Evolutionary conservation across 2,888 invertebrate genomes (phyloP).

Genomic region (Conops quadrifasciatus): DNA sequence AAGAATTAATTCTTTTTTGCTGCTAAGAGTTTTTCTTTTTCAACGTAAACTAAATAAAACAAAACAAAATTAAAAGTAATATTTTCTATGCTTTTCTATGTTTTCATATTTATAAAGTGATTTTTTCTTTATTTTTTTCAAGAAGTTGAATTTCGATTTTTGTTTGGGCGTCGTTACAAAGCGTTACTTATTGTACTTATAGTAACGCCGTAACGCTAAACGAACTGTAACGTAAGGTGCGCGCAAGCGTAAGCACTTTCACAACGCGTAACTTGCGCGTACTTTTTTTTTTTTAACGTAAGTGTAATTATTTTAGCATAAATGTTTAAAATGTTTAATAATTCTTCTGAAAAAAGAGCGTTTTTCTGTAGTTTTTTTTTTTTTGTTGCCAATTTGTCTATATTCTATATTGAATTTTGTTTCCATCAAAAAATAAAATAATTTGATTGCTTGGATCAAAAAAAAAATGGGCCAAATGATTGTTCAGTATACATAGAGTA

Average conservation of each 20-base stretch:
- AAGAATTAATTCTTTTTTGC: conserved; percentile 38
- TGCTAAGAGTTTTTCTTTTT: conserved; percentile 37
- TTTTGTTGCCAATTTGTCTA: conserved; percentile 41
- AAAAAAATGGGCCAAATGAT: conserved; percentile 33
- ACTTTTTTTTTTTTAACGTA: conserved; percentile 31
- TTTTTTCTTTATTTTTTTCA: conserved; percentile 53
- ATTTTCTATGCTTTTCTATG: conserved; percentile 43
- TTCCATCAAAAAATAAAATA: conserved; percentile 8
- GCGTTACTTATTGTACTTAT: conserved; percentile 53
- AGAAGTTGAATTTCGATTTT: conserved; percentile 68
- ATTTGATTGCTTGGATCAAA: conserved; percentile 30
- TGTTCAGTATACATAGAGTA: conserved; percentile 33
- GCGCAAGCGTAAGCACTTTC: conserved; percentile 8
- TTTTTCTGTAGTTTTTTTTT: conserved; percentile 36
- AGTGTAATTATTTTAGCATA: conserved; percentile 34
- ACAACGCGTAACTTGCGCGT: conserved; percentile 6
- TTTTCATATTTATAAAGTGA: conserved; percentile 40
- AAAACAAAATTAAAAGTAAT: conserved; percentile 44
- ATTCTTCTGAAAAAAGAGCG: conserved; percentile 46
- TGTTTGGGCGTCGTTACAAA: conserved; percentile 67
- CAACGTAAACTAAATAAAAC: conserved; percentile 24
- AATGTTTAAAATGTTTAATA: conserved; percentile 29
- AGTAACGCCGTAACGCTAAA: conserved; percentile 12
- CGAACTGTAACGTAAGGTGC: conserved; percentile 14
- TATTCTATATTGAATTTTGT: conserved; percentile 26